These are phyloP conservation scores for Ceyx melanurus DNA, from an alignment of 2,113 vertebrate species.

Conservation along the genomic window DNA sequence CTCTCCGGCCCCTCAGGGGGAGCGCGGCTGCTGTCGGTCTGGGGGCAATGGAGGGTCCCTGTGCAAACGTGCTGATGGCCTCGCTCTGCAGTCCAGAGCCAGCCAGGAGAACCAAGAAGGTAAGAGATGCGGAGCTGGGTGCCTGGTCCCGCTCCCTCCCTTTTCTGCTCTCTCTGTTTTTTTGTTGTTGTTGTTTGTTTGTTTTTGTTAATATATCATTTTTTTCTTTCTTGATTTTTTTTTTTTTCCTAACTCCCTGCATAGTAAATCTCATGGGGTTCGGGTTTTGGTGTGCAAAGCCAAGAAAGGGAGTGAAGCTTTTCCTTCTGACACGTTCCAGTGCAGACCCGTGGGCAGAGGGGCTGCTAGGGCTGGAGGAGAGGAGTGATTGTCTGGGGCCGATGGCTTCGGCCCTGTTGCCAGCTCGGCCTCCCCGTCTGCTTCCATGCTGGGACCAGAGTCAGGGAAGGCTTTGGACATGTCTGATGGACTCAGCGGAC, in stretches of 20 bases:
- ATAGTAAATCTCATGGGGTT: constrained; percentile 59
- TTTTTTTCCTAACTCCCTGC: constrained; percentile 67
- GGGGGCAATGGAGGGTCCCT: constrained; percentile 69
- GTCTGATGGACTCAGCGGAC: constrained; percentile 38
- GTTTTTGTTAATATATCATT: not conserved
- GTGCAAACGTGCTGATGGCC: constrained; percentile 78
- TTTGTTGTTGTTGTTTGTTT: no score
- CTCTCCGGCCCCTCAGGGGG: constrained; percentile 17
- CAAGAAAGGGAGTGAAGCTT: constrained; percentile 67
- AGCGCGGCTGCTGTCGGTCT: constrained; percentile 47
- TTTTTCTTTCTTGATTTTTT: not conserved
- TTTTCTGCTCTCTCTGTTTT: constrained; percentile 45
- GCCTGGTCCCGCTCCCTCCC: constrained; percentile 39
- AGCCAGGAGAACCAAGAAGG: constrained; percentile 61
- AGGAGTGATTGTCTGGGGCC: constrained; percentile 67
- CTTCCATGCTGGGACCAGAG: not conserved
- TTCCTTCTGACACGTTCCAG: constrained; percentile 69
- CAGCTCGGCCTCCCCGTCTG: not conserved
- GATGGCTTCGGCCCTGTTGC: not conserved
- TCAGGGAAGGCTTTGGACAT: constrained; percentile 32
- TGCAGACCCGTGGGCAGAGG: constrained; percentile 54
- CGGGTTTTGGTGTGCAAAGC: constrained; percentile 62
- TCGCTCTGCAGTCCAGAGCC: constrained; percentile 49
- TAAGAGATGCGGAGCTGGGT: constrained; percentile 38
- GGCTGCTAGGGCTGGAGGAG: constrained; percentile 36